Percentiles rank a stretch among this genome's conserved stretches.
phyloP scores from a whole-genome alignment of 2,113 vertebrate genomes.

The Cynoglossus semilaevis region DNA sequence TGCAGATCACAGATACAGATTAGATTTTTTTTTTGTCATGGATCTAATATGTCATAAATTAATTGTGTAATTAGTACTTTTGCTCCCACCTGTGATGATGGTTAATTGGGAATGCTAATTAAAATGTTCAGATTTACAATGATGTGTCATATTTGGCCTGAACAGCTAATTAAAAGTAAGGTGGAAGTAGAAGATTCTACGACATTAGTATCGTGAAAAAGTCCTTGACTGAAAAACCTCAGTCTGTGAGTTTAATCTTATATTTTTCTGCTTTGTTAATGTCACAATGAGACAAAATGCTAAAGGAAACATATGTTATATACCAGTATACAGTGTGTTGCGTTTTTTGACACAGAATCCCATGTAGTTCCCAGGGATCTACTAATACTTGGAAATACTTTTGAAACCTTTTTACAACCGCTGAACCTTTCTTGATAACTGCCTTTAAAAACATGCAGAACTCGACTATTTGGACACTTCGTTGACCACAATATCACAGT shows the following conservation, averaged over 20 bases:
- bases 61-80: conserved; percentile 52
- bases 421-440: too few relatives aligned
- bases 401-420: too few relatives aligned
- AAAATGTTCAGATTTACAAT: conserved; percentile 43
- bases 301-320: too few relatives aligned
- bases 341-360: too few relatives aligned
- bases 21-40: conserved; percentile 28
- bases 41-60: conserved; percentile 58
- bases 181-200: conserved; percentile 23
- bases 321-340: too few relatives aligned
- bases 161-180: conserved; percentile 19
- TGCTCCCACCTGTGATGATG: neutral
- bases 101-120: conserved; percentile 57
- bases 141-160: conserved; percentile 37
- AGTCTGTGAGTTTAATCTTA: neutral
- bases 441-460: too few relatives aligned
- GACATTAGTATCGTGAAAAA: conserved; percentile 20
- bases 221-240: neutral
- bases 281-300: too few relatives aligned
- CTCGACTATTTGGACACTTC: too few relatives aligned
- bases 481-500: too few relatives aligned
- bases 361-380: too few relatives aligned
- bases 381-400: too few relatives aligned
- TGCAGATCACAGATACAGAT: conserved; percentile 48
- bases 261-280: neutral